A percentile compares a stretch with the other conserved stretches of the same genome.
Evolutionary conservation across 2,797 vertebrate species (phyloP).

Genomic region (Acanthurus lineatus): DNA sequence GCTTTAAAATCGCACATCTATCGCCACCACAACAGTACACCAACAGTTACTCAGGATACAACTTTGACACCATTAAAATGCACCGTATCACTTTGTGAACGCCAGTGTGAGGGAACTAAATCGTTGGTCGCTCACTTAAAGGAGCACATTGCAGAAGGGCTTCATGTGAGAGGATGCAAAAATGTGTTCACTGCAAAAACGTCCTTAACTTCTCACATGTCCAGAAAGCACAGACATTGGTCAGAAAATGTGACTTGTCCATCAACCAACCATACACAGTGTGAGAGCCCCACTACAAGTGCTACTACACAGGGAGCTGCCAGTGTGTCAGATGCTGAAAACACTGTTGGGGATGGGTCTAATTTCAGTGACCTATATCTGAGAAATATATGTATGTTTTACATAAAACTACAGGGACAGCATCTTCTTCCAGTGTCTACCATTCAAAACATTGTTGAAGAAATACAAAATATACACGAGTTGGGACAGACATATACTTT

Average conservation of each 20-base stretch:
- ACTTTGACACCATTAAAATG: conserved; percentile 29
- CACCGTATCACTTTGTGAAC: conserved; percentile 39
- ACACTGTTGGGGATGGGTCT: background rate
- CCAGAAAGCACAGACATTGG: conserved; percentile 53
- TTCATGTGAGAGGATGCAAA: conserved; percentile 43
- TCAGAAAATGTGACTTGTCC: conserved; percentile 30
- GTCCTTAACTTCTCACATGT: conserved; percentile 52
- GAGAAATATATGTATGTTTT: conserved; percentile 48
- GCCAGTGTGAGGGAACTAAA: conserved; percentile 31
- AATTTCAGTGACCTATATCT: conserved; percentile 40
- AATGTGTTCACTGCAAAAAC: conserved; percentile 35
- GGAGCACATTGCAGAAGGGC: conserved; percentile 47
- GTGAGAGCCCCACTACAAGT: conserved; percentile 4
- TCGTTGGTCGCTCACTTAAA: conserved; percentile 46
- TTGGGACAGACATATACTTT: conserved; percentile 51
- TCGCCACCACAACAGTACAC: conserved; percentile 9
- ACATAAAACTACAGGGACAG: conserved; percentile 58
- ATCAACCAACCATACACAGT: background rate
- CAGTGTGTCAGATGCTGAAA: background rate
- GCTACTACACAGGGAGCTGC: background rate
- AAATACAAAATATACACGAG: conserved; percentile 60
- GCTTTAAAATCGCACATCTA: conserved; percentile 49
- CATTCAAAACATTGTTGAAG: conserved; percentile 63
- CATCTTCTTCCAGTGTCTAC: conserved; percentile 52
- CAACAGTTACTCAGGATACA: background rate